These are phyloP conservation scores for Mizuhopecten yessoensis DNA, from an alignment of 1,140 invertebrate species.

Conservation along the genomic window DNA sequence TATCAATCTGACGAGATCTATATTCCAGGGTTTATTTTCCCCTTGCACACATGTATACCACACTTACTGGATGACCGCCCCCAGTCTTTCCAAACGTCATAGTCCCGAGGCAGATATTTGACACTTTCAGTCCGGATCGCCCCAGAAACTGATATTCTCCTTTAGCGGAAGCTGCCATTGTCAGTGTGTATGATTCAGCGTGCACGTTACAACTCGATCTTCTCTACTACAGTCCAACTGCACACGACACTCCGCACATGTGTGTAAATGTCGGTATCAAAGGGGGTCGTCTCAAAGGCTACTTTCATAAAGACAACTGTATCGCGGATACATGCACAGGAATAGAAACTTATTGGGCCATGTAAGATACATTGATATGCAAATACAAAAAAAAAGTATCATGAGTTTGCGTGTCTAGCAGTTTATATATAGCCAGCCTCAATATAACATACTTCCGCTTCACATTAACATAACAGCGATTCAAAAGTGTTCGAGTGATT, in stretches of 20 bases:
- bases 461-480: no score
- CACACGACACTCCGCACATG: background rate
- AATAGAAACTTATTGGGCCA: no score
- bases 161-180: background rate
- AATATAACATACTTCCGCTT: no score
- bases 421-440: no score
- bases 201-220: background rate
- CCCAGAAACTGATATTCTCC: background rate
- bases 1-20: no score
- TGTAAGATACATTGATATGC: no score
- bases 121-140: background rate
- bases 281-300: background rate
- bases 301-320: background rate
- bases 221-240: background rate
- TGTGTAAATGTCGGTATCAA: background rate
- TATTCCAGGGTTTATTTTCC: background rate
- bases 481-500: no score
- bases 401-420: no score
- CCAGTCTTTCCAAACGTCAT: constrained; percentile 1
- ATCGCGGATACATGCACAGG: no score
- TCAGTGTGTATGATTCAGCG: background rate
- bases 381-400: no score
- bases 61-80: background rate
- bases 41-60: background rate
- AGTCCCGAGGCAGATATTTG: background rate